These are phyloP conservation scores for Melanocharis versteri DNA, from an alignment of 2,113 vertebrate genomes.

Conservation along the genomic window DNA sequence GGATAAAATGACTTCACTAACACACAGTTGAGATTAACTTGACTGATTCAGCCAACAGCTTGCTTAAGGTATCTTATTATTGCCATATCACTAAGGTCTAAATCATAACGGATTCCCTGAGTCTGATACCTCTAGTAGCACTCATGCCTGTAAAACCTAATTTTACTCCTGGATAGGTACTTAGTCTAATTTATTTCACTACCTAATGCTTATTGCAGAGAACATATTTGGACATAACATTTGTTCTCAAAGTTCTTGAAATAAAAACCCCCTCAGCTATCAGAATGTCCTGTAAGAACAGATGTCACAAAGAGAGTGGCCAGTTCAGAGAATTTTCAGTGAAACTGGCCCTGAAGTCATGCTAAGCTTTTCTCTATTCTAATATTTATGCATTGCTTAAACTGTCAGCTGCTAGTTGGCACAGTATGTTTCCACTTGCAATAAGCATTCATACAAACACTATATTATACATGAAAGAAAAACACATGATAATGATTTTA, in stretches of 20 bases:
- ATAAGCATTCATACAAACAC: not conserved
- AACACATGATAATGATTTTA: not conserved
- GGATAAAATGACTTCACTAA: not conserved
- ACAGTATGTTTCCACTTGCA: not conserved
- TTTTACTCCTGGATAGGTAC: conserved; percentile 38
- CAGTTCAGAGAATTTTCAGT: not conserved
- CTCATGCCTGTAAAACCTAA: conserved; percentile 1
- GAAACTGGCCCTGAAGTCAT: not conserved
- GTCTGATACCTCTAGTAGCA: not conserved
- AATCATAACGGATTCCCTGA: not conserved
- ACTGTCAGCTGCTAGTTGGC: not conserved
- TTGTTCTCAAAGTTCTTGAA: not conserved
- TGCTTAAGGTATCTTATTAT: not conserved
- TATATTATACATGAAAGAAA: not conserved
- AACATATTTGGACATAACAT: not conserved
- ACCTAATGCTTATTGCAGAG: not conserved
- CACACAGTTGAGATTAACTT: not conserved
- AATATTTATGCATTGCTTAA: not conserved
- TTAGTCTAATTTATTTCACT: conserved; percentile 42
- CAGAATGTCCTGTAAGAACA: not conserved
- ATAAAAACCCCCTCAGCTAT: not conserved
- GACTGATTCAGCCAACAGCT: not conserved
- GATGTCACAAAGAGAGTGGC: not conserved
- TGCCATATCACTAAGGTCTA: not conserved
- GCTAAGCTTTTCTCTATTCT: not conserved